phyloP scores from a whole-genome alignment of 1,140 invertebrate species.

The Pachypeltis micranthus region DNA sequence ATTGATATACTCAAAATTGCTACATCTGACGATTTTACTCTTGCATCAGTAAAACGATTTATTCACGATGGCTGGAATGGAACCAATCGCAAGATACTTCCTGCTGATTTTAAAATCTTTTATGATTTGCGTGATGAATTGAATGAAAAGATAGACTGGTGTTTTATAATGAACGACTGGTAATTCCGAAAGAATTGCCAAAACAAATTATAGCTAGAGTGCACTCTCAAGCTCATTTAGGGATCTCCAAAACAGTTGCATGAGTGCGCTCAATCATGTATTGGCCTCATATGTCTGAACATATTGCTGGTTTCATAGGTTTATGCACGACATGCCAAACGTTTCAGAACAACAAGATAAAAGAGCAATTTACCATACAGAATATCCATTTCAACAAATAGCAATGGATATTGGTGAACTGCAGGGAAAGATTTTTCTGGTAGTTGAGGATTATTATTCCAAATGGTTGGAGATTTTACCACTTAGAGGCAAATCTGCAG shows the following conservation, averaged over 20 bases:
- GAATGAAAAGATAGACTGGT: constrained; percentile 27
- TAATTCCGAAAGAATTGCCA: constrained; percentile 30
- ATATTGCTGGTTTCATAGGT: constrained; percentile 29
- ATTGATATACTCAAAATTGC: constrained; percentile 10
- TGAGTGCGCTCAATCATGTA: constrained; percentile 25
- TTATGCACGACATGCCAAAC: constrained; percentile 21
- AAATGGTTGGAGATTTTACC: neutral
- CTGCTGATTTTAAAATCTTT: constrained; percentile 18
- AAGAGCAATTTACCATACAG: neutral
- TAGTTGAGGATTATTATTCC: neutral
- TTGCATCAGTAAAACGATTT: constrained; percentile 3
- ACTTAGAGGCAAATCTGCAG: neutral
- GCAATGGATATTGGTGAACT: constrained; percentile 8
- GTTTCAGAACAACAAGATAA: neutral
- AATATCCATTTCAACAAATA: constrained; percentile 3
- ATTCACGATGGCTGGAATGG: constrained; percentile 13
- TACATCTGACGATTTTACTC: constrained; percentile 10
- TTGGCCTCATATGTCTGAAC: constrained; percentile 26
- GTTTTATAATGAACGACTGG: constrained; percentile 29
- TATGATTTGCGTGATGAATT: constrained; percentile 14
- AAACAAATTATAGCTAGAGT: constrained; percentile 27
- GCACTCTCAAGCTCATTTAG: constrained; percentile 27
- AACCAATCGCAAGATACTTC: constrained; percentile 5
- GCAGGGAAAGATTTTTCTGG: neutral
- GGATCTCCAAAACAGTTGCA: constrained; percentile 19